These are phyloP conservation scores for Alviniconcha marisindica DNA, from an alignment of 1,140 invertebrate species.

Conservation along the genomic window DNA sequence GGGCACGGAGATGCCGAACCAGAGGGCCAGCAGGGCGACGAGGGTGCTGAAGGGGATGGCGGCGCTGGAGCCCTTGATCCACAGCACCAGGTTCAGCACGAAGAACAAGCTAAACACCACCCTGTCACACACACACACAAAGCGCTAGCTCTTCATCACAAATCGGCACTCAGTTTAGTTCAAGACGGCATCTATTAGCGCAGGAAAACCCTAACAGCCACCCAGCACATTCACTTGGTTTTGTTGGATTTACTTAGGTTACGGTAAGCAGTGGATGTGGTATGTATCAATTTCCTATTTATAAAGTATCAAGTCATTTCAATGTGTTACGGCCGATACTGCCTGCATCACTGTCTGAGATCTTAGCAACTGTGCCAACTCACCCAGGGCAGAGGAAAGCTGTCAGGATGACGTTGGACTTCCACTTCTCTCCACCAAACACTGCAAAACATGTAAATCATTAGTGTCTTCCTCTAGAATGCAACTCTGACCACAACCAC, in stretches of 20 bases:
- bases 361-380: too few relatives aligned
- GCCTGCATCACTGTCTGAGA: too few relatives aligned
- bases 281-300: too few relatives aligned
- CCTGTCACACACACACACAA: constrained; percentile 78
- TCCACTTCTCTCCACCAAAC: constrained; percentile 98
- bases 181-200: background rate
- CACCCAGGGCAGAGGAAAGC: constrained; percentile 97
- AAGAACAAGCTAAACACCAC: constrained; percentile 97
- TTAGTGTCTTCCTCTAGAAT: too few relatives aligned
- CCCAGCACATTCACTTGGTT: too few relatives aligned
- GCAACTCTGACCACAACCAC: too few relatives aligned
- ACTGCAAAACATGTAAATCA: too few relatives aligned
- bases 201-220: too few relatives aligned
- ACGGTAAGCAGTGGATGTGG: too few relatives aligned
- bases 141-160: background rate
- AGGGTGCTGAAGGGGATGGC: constrained; percentile 98
- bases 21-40: constrained; percentile 95
- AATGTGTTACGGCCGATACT: too few relatives aligned
- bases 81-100: constrained; percentile 96
- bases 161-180: background rate
- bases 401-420: constrained; percentile 97
- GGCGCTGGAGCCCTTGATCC: constrained; percentile 95
- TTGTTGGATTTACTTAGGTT: too few relatives aligned
- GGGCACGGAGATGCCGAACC: constrained; percentile 99
- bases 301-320: too few relatives aligned